phyloP scores from a whole-genome alignment of 2,797 vertebrate genomes.

The Ibycter americanus region DNA sequence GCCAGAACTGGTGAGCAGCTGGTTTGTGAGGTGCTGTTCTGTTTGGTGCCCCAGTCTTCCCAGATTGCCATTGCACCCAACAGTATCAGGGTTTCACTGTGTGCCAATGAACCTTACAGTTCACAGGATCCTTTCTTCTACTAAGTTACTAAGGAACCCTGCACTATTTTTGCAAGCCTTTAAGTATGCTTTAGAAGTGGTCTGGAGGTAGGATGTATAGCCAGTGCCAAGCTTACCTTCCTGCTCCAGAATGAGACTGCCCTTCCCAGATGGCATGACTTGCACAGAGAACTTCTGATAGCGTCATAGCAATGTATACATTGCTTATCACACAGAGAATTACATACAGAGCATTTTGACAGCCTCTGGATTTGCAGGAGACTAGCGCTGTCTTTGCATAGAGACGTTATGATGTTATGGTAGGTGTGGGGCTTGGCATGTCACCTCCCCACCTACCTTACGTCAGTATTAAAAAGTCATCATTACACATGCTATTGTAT shows the following conservation, averaged over 20 bases:
- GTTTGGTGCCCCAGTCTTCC: not conserved
- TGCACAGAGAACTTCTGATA: not conserved
- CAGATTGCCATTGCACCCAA: not conserved
- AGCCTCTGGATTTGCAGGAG: not conserved
- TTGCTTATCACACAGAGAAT: not conserved
- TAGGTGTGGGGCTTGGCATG: not conserved
- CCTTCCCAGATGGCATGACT: conserved; percentile 6
- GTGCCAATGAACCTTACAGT: not conserved
- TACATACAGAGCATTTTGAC: not conserved
- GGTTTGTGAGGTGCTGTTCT: not conserved
- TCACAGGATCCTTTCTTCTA: not conserved
- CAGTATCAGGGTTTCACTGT: not conserved
- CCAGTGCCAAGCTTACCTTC: not conserved
- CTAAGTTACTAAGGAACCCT: not conserved
- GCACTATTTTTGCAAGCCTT: not conserved
- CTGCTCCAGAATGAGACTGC: not conserved
- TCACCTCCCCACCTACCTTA: conserved; percentile 22
- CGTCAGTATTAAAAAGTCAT: conserved; percentile 1
- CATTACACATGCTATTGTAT: not conserved
- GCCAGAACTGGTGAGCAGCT: not conserved
- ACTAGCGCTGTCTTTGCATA: not conserved
- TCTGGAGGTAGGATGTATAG: not conserved
- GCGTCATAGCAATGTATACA: not conserved
- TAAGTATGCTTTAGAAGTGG: not conserved
- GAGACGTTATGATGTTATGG: accelerated